Percentiles rank a stretch among this genome's conserved stretches.
phyloP scores from a whole-genome alignment of 2,113 vertebrate genomes.

The Aptenodytes patagonicus region DNA sequence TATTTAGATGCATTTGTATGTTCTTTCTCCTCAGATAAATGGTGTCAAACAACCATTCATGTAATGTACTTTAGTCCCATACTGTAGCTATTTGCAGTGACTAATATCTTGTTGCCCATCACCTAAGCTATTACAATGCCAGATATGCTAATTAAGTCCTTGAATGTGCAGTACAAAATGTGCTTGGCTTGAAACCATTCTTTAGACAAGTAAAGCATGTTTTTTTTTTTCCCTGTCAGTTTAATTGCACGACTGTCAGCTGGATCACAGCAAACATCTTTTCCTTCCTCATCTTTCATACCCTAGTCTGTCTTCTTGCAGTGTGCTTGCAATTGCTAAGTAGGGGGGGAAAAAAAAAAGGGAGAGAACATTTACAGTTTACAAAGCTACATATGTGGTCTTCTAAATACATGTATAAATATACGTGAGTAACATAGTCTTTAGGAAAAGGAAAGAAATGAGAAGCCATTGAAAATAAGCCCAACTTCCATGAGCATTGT shows the following conservation, averaged over 20 bases:
- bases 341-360: not conserved
- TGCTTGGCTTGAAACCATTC: constrained; percentile 47
- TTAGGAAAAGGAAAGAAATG: not conserved
- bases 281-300: constrained; percentile 43
- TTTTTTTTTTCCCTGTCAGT: constrained; percentile 56
- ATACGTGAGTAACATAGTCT: not conserved
- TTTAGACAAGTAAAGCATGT: constrained; percentile 31
- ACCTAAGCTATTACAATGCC: constrained; percentile 39
- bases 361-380: not conserved
- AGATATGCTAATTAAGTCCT: constrained; percentile 64
- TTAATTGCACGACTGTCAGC: constrained; percentile 69
- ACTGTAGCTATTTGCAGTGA: constrained; percentile 46
- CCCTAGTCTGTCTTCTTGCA: constrained; percentile 5
- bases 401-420: not conserved
- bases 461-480: not conserved
- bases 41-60: not conserved
- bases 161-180: constrained; percentile 53
- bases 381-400: not conserved
- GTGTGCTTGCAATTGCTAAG: constrained; percentile 7
- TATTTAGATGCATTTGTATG: constrained; percentile 14
- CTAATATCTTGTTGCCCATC: constrained; percentile 50
- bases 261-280: constrained; percentile 62
- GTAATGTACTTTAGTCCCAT: not conserved
- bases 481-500: not conserved
- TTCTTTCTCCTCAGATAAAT: constrained; percentile 9